Base-by-base conservation (phyloP, 2,888 invertebrate species). In the Drosophila cognata region DNA sequence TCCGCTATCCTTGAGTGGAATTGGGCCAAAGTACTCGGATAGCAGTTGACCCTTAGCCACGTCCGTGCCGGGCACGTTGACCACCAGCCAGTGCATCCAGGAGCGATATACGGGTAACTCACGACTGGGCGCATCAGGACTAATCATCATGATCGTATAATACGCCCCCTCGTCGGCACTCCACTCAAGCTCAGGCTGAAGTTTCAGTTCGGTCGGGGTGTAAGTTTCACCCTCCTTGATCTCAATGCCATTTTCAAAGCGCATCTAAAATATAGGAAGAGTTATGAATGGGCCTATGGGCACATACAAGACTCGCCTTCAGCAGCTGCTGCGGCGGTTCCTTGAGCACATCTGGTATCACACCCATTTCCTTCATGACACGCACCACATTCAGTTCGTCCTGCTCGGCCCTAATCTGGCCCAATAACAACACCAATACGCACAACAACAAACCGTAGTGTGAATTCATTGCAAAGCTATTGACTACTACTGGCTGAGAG, bases 11-110 rank as follows among this genome's bases (percentile, higher is more conserved):
- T 95, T 93, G 29, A 98, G 98, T 0, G 98, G 97, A 46, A 97
- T 97, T 6, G 98, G 95, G 21, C 98, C 98, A 56, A 96, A 93
- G 93, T 97, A 98, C 11, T 95, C 95, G 1, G 96, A 95, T 0
- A 98, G 94, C 0, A 94, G 94, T 74, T 97, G 96, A 16, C 98
- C 98, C 11, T 94, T 94, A 0, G 92, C 90, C 2, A 98, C 91
- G 74, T 96, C 94, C 77, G 89, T 92, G 16, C 96, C 97, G 21
- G 96, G 96, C 79, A 99, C 96, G 92, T 98, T 98, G 21, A 95
- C 96, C 0, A 98, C 96, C n/a, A 98, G 93, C 98, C 98, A 98
- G 92, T 98, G 98, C 83, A 97, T 96, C 96, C 97, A 98, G 92
- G 98, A 98, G 53, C 97, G 95, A 92, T 94, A 96, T 78, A 94